Conservation (phyloP, 2,113 vertebrate genomes). For the Takifugu bimaculatus region DNA sequence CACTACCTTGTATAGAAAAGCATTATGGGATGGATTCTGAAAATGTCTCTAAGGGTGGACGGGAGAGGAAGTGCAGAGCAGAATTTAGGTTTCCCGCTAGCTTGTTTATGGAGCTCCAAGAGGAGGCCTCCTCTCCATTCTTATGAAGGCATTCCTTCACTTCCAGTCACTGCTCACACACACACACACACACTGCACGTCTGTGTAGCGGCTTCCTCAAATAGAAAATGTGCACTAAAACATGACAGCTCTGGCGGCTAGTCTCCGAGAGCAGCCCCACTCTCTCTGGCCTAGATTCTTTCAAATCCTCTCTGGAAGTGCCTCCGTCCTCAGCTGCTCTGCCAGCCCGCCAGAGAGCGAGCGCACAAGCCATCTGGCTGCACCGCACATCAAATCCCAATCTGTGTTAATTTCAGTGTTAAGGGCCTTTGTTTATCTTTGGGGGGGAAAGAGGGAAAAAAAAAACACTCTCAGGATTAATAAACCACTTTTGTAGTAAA, state of each 20-base stretch:
- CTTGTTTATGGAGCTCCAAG: constrained; percentile 53
- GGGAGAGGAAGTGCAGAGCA: constrained; percentile 23
- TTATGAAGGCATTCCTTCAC: constrained; percentile 52
- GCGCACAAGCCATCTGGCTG: constrained; percentile 69
- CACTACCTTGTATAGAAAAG: constrained; percentile 50
- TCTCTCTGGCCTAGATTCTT: constrained; percentile 76
- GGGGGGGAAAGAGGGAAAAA: neutral
- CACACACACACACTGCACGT: constrained; percentile 20
- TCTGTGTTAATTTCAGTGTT: constrained; percentile 76
- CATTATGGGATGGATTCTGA: constrained; percentile 13
- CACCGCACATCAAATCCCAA: constrained; percentile 72
- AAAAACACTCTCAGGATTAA: constrained; percentile 43
- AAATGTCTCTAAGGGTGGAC: constrained; percentile 31
- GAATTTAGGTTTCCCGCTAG: constrained; percentile 29
- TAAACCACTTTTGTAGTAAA: constrained; percentile 46
- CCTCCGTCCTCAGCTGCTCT: constrained; percentile 72
- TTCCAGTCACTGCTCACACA: constrained; percentile 36
- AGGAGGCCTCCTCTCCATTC: constrained; percentile 51
- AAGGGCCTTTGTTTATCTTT: constrained; percentile 72
- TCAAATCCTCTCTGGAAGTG: constrained; percentile 75
- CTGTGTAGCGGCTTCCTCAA: constrained; percentile 65
- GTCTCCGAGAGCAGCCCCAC: constrained; percentile 67
- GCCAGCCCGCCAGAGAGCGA: constrained; percentile 62
- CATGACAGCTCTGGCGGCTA: constrained; percentile 73
- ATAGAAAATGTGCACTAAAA: constrained; percentile 74